phyloP scores from a whole-genome alignment of 2,113 vertebrate species.

The Budorcas taxicolor region DNA sequence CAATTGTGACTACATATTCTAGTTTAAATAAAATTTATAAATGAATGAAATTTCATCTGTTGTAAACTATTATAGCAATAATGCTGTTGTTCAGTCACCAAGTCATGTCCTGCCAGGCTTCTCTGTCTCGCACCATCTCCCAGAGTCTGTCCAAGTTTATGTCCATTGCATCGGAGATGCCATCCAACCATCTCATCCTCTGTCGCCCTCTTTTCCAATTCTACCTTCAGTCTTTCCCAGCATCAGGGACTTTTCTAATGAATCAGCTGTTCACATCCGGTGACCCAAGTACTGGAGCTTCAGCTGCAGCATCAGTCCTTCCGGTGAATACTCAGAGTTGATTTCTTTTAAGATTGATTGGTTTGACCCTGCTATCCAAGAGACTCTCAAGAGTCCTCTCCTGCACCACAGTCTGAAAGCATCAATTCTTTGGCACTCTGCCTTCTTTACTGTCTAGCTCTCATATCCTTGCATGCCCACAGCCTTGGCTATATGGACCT shows the following conservation, averaged over 20 bases:
- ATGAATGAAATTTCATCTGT: not conserved
- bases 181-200: not conserved
- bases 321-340: not conserved
- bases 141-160: not conserved
- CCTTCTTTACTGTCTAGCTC: not conserved
- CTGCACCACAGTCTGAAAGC: not conserved
- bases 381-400: not conserved
- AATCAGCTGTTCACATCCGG: not conserved
- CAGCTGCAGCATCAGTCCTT: not conserved
- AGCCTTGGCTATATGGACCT: not conserved
- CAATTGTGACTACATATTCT: not conserved
- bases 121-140: not conserved
- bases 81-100: not conserved
- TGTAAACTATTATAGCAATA: slow-evolving; percentile 2
- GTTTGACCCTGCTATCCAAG: not conserved
- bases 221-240: not conserved
- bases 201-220: not conserved
- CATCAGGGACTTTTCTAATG: not conserved
- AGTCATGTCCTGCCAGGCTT: not conserved
- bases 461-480: not conserved
- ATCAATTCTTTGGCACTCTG: not conserved
- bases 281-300: not conserved
- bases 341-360: not conserved
- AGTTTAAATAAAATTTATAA: slow-evolving; percentile 1
- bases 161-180: not conserved